Conservation (phyloP, 92 coral and sea anemone species). For the Umimayanthus chanpuru region DNA sequence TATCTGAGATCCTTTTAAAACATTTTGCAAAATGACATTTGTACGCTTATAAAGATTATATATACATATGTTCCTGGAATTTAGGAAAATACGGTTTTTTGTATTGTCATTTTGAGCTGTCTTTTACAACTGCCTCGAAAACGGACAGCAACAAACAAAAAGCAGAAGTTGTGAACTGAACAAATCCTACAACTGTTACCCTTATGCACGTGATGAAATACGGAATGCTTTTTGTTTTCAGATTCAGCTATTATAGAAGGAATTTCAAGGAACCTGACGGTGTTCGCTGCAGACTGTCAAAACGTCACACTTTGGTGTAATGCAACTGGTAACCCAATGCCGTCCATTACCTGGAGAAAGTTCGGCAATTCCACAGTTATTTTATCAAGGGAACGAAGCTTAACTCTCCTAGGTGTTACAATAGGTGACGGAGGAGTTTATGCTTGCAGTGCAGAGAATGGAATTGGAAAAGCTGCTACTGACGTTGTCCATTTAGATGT, state of each 20-base stretch:
- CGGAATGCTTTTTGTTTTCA: not conserved
- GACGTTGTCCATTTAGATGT: conserved; percentile 38
- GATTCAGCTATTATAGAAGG: conserved; percentile 24
- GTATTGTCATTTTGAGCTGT: too few relatives aligned
- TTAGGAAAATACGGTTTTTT: too few relatives aligned
- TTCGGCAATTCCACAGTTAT: conserved; percentile 32
- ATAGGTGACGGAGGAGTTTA: conserved; percentile 59
- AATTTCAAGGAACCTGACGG: conserved; percentile 34
- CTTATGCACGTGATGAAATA: not conserved
- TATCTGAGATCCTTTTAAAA: too few relatives aligned
- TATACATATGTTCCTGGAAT: too few relatives aligned
- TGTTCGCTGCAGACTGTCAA: not conserved
- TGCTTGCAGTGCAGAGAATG: conserved; percentile 69
- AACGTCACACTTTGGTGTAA: conserved; percentile 39
- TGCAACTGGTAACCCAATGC: conserved; percentile 26
- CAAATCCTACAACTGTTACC: not conserved
- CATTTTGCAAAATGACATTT: too few relatives aligned
- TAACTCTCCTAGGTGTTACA: conserved; percentile 48
- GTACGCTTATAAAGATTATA: too few relatives aligned
- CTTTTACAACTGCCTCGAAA: too few relatives aligned
- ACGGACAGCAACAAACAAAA: too few relatives aligned
- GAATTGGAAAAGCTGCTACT: conserved; percentile 62
- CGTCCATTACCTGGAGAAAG: conserved; percentile 57
- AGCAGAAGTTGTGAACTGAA: too few relatives aligned
- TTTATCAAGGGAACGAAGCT: conserved; percentile 41